Conservation (phyloP, 2,888 invertebrate genomes). For the Sphinx pinastri region DNA sequence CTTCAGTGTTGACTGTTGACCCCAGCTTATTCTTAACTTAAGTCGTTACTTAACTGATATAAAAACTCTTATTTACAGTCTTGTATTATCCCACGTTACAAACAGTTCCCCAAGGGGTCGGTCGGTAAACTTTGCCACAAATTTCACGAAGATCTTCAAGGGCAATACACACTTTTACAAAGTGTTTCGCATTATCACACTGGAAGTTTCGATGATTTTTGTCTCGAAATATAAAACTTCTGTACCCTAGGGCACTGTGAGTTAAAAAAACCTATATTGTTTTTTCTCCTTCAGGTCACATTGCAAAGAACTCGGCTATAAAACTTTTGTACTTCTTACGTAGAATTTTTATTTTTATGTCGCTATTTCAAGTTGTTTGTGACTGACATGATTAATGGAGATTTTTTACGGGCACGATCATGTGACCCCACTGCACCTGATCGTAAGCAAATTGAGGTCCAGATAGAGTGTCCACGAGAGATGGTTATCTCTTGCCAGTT, state of each 20-base stretch:
- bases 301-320: slow-evolving; percentile 24
- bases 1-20: too few relatives aligned
- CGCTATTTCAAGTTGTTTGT: not conserved
- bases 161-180: slow-evolving; percentile 12
- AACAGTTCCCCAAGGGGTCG: not conserved
- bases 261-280: slow-evolving; percentile 25
- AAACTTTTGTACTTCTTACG: slow-evolving; percentile 35
- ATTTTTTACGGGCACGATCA: too few relatives aligned
- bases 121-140: not conserved
- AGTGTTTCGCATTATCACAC: slow-evolving; percentile 9
- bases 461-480: too few relatives aligned
- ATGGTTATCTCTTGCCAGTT: too few relatives aligned
- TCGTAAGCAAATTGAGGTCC: too few relatives aligned
- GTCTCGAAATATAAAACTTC: slow-evolving; percentile 25
- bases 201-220: slow-evolving; percentile 20
- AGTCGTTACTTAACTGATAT: not conserved
- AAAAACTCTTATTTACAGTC: not conserved
- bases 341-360: slow-evolving; percentile 21
- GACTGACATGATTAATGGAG: not conserved
- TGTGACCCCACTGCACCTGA: too few relatives aligned
- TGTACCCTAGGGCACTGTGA: slow-evolving; percentile 18
- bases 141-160: slow-evolving; percentile 8
- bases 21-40: not conserved
- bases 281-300: slow-evolving; percentile 25
- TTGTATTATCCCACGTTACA: not conserved